These are phyloP conservation scores for Erythrolamprus reginae DNA, from an alignment of 2,113 vertebrate species.

Conservation along the genomic window DNA sequence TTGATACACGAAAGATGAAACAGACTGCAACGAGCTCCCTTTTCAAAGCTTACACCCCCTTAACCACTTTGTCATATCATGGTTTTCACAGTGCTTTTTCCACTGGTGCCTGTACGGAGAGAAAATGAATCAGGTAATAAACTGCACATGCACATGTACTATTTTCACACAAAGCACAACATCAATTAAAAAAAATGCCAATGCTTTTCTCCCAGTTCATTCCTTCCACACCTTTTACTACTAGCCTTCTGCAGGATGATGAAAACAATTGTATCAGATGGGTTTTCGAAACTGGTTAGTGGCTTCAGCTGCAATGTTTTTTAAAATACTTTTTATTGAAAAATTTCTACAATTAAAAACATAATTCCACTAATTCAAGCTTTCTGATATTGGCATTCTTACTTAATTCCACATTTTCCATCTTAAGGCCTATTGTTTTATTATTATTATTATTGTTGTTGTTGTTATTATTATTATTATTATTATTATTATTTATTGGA, in stretches of 20 bases:
- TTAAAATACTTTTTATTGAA: too few relatives aligned
- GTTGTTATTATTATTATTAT: too few relatives aligned
- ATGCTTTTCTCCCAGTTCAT: background rate
- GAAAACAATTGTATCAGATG: background rate
- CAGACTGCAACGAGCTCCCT: background rate
- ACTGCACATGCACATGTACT: background rate
- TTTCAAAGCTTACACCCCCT: background rate
- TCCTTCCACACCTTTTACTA: background rate
- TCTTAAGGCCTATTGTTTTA: too few relatives aligned
- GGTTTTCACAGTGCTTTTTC: conserved; percentile 8
- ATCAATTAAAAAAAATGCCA: too few relatives aligned
- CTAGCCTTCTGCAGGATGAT: background rate
- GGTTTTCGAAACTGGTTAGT: background rate
- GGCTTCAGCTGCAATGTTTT: background rate
- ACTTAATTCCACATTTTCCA: too few relatives aligned
- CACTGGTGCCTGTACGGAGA: background rate
- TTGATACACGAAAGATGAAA: background rate
- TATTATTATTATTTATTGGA: too few relatives aligned
- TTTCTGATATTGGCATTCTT: too few relatives aligned
- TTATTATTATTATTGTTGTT: too few relatives aligned
- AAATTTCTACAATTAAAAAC: too few relatives aligned
- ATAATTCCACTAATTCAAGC: too few relatives aligned
- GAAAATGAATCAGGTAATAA: background rate
- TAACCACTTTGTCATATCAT: background rate
- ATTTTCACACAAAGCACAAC: background rate